These are phyloP conservation scores for Hemicentrotus pulcherrimus DNA, from an alignment of 35 echinoderm and acorn worm species.

Conservation along the genomic window DNA sequence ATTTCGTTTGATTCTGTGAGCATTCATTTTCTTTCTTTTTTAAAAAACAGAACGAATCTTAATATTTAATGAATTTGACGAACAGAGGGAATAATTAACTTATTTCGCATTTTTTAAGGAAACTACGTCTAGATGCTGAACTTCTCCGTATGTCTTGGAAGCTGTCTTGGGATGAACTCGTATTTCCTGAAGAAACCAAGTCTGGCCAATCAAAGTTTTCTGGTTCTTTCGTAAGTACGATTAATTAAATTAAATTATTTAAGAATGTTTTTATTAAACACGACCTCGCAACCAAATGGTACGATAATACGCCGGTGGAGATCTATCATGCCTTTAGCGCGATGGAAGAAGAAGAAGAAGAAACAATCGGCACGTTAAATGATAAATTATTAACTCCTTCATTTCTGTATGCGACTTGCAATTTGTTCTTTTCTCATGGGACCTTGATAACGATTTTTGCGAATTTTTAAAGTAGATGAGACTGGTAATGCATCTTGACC, in stretches of 20 bases:
- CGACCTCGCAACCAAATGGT: neutral
- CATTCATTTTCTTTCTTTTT: no score
- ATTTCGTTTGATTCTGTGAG: no score
- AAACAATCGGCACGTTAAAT: no score
- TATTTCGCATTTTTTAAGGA: neutral
- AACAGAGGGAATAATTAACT: neutral
- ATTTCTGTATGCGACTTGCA: no score
- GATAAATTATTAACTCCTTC: no score
- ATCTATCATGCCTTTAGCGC: no score
- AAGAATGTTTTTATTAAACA: neutral
- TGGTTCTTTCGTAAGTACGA: constrained; percentile 21
- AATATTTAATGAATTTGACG: neutral
- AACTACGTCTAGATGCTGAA: constrained; percentile 59
- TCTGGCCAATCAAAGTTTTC: constrained; percentile 45
- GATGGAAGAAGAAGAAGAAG: no score
- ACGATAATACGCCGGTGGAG: no score
- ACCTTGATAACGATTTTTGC: no score
- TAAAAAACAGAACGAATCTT: no score
- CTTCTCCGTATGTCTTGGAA: constrained; percentile 34
- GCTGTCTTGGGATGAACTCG: constrained; percentile 31
- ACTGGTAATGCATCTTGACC: neutral
- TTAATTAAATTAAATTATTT: neutral
- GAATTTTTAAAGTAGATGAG: no score
- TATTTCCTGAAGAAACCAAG: constrained; percentile 41
- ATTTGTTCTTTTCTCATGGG: no score